Percentiles rank a stretch among this genome's conserved stretches.
phyloP scores from a whole-genome alignment of 2,113 vertebrate species.

The Phycodurus eques region DNA sequence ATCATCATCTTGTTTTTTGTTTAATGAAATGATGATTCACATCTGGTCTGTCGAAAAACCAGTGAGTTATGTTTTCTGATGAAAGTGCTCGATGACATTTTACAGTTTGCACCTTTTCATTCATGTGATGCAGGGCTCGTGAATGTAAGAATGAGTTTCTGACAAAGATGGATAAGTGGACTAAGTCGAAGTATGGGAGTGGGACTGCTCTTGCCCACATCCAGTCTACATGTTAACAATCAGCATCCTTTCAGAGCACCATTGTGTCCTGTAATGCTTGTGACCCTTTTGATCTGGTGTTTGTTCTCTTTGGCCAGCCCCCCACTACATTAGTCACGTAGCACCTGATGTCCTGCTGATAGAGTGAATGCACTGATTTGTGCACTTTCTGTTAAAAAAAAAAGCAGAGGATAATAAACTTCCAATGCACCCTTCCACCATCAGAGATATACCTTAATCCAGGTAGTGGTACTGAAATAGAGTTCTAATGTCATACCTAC shows the following conservation, averaged over 20 bases:
- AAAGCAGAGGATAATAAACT: conserved; percentile 45
- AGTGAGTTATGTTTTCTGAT: background rate
- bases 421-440: conserved; percentile 25
- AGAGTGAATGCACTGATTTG: conserved; percentile 32
- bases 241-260: conserved; percentile 42
- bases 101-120: background rate
- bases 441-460: background rate
- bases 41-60: background rate
- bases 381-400: conserved; percentile 10
- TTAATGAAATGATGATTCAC: background rate
- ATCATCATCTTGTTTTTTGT: background rate
- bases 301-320: conserved; percentile 51
- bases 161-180: conserved; percentile 3
- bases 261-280: conserved; percentile 42
- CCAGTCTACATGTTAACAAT: conserved; percentile 40
- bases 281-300: conserved; percentile 58
- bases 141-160: conserved; percentile 1
- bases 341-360: conserved; percentile 58
- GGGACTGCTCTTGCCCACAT: background rate
- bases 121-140: background rate
- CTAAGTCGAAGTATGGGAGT: background rate
- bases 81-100: background rate
- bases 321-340: conserved; percentile 62
- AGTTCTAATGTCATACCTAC: background rate
- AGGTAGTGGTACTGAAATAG: background rate